A percentile compares a stretch with the other conserved stretches of the same genome.
These are phyloP conservation scores for Lethrus apterus DNA, from an alignment of 1,140 invertebrate species.

Conservation along the genomic window DNA sequence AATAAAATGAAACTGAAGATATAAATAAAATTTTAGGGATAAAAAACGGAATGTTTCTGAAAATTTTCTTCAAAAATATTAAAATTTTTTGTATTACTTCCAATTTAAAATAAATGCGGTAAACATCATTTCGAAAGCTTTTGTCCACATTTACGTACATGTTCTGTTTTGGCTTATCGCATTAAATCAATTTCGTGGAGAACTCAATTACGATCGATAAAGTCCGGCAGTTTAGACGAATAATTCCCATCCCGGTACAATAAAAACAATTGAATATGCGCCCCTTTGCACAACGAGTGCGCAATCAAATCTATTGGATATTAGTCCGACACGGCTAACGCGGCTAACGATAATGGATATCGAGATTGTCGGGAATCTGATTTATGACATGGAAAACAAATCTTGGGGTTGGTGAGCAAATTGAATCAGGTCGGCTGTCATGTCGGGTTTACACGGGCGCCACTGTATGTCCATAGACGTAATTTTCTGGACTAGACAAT, in stretches of 20 bases:
- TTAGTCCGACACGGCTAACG: constrained; percentile 23
- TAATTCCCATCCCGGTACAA: constrained; percentile 2
- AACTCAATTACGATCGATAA: constrained; percentile 13
- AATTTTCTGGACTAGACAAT: too few relatives aligned
- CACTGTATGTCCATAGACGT: constrained; percentile 15
- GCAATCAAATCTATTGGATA: constrained; percentile 30
- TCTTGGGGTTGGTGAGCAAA: constrained; percentile 36
- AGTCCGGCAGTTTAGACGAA: constrained; percentile 8
- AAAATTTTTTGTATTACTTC: too few relatives aligned
- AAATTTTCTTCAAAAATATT: too few relatives aligned
- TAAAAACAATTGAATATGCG: constrained; percentile 13
- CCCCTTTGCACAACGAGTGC: constrained; percentile 5
- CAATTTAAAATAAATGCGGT: too few relatives aligned
- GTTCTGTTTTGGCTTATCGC: too few relatives aligned
- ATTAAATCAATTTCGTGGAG: constrained; percentile 7
- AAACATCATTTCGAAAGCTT: too few relatives aligned
- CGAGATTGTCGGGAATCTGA: constrained; percentile 39
- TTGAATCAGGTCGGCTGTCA: constrained; percentile 39
- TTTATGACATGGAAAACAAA: constrained; percentile 41
- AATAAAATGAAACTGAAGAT: too few relatives aligned
- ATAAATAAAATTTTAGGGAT: too few relatives aligned
- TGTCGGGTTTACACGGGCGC: constrained; percentile 23
- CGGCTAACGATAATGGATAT: constrained; percentile 41
- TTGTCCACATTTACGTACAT: too few relatives aligned
- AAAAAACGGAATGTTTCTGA: too few relatives aligned